Conservation (phyloP, 2,888 invertebrate species). For the Kryphioiulus occultus region DNA sequence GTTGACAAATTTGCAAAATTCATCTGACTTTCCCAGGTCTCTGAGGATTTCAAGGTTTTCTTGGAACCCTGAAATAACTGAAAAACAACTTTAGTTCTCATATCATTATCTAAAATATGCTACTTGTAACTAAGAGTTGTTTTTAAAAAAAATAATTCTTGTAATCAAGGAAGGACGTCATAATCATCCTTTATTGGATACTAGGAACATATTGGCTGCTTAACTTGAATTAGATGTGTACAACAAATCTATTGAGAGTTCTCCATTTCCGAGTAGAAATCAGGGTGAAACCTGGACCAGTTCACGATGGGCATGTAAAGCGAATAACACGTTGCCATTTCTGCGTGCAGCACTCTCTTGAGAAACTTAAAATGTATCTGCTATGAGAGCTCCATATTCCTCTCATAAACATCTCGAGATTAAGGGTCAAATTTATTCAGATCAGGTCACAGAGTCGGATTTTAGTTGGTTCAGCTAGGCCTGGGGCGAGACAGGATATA, state of each 20-base stretch:
- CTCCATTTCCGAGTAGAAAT: not conserved
- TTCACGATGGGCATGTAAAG: not conserved
- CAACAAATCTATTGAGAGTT: not conserved
- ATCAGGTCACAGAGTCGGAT: not conserved
- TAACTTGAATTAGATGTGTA: not conserved
- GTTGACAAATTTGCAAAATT: no score
- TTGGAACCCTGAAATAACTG: no score
- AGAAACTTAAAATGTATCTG: not conserved
- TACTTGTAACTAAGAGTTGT: no score
- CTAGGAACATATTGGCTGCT: not conserved
- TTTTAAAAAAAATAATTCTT: no score
- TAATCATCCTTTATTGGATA: no score
- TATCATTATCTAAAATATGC: no score
- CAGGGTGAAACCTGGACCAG: no score
- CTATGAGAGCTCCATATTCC: not conserved
- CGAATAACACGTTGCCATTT: not conserved
- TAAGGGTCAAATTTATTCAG: slow-evolving; percentile 16
- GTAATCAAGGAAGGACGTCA: no score
- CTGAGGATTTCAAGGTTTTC: no score
- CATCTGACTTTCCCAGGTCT: no score
- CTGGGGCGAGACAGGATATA: not conserved
- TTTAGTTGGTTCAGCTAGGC: not conserved
- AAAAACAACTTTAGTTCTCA: no score
- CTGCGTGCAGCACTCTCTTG: not conserved
- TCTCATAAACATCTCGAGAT: not conserved